Percentiles rank a stretch among this genome's conserved stretches.
Evolutionary conservation across 2,888 invertebrate species (phyloP).

Genomic region (Lycocerus yunnanus): DNA sequence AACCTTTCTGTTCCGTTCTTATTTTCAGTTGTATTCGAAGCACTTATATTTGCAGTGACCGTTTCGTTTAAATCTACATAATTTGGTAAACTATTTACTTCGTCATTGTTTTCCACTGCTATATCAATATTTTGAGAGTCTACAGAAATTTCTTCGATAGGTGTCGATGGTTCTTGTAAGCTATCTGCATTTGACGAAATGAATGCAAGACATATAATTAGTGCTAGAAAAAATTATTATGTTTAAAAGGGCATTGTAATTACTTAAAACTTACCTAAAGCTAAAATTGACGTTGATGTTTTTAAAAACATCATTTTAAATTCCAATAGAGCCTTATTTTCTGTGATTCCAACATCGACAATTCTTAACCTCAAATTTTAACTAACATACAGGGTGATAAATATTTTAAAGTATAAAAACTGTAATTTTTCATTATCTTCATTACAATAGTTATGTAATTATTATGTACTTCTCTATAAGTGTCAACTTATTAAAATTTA

Average conservation of each 20-base stretch:
- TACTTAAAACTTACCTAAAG: neutral
- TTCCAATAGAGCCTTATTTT: no score
- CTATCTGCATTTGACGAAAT: neutral
- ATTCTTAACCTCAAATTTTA: neutral
- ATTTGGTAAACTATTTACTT: conserved; percentile 26
- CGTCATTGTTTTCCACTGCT: neutral
- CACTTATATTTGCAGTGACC: conserved; percentile 25
- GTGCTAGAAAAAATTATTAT: neutral
- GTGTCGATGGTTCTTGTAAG: neutral
- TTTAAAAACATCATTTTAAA: neutral
- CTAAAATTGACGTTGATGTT: neutral
- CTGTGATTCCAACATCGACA: no score
- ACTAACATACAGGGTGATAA: neutral
- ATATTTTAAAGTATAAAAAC: no score
- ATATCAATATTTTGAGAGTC: neutral
- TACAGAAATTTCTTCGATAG: neutral
- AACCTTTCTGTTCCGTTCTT: conserved; percentile 44
- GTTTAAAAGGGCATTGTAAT: neutral
- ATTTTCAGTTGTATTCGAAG: conserved; percentile 31
- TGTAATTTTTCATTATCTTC: no score
- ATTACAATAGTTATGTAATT: no score
- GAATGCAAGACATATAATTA: neutral
- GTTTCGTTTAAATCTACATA: conserved; percentile 25
- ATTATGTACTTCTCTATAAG: no score
- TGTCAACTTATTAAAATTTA: no score